Percentiles rank a stretch among this genome's conserved stretches.
Evolutionary conservation across 2,797 vertebrate species (phyloP).

Genomic region (Meriones psammophilus): DNA sequence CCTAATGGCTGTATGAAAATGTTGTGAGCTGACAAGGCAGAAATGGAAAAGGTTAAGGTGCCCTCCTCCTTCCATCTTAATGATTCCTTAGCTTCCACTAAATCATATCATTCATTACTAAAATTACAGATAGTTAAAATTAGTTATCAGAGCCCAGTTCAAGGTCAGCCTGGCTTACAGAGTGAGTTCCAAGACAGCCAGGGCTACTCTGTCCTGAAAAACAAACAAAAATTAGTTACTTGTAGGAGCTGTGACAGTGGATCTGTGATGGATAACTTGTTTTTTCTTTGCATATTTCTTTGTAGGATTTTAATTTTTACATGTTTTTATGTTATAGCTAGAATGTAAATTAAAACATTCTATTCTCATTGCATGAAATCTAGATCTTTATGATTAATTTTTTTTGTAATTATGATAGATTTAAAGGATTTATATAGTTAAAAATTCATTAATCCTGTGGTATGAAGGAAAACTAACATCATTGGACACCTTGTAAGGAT

Average conservation of each 20-base stretch:
- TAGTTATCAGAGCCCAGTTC: not conserved
- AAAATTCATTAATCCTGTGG: not conserved
- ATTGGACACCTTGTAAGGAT: not conserved
- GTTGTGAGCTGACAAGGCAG: not conserved
- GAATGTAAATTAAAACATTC: not conserved
- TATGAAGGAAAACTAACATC: not conserved
- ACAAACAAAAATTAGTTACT: not conserved
- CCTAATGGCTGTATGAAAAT: not conserved
- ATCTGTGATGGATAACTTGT: not conserved
- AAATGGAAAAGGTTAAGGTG: not conserved
- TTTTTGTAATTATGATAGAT: not conserved
- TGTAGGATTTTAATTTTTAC: not conserved
- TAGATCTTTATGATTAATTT: not conserved
- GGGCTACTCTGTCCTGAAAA: not conserved
- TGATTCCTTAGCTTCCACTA: not conserved
- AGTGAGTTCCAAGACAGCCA: not conserved
- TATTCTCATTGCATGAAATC: not conserved
- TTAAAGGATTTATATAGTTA: constrained; percentile 23
- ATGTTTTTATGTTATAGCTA: not conserved
- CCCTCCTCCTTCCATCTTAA: not conserved
- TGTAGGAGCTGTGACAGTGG: not conserved
- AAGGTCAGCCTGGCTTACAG: not conserved
- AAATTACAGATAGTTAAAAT: not conserved
- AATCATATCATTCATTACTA: not conserved
- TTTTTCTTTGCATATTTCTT: not conserved